Percentiles rank a stretch among this genome's conserved stretches.
Evolutionary conservation across 2,797 vertebrate genomes (phyloP).

Genomic region (Psittacula echo): DNA sequence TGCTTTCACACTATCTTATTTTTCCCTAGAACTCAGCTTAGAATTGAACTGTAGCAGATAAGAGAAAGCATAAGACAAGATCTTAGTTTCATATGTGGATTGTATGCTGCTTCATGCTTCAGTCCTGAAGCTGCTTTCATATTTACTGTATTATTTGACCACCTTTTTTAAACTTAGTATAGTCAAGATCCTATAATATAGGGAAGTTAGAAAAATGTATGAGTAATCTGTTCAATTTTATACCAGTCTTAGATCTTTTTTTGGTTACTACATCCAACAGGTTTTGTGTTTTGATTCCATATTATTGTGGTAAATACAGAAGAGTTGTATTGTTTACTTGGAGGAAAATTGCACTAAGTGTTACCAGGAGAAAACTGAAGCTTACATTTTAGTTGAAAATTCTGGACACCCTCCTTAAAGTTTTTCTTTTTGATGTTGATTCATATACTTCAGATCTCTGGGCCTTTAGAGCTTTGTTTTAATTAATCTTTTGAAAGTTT

Average conservation of each 20-base stretch:
- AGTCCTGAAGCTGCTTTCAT: slow-evolving; percentile 11
- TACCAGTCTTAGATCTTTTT: slow-evolving; percentile 2
- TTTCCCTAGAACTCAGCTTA: slow-evolving; percentile 41
- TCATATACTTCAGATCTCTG: slow-evolving; percentile 4
- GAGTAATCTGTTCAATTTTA: not conserved
- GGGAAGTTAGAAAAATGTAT: not conserved
- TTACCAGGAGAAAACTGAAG: not conserved
- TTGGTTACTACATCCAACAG: not conserved
- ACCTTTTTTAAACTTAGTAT: slow-evolving; percentile 3
- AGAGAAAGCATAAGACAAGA: slow-evolving; percentile 16
- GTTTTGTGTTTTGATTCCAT: not conserved
- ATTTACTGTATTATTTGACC: not conserved
- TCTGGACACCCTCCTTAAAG: not conserved
- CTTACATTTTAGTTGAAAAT: slow-evolving; percentile 23
- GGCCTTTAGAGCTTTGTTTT: not conserved
- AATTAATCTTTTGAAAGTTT: slow-evolving; percentile 44
- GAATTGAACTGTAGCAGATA: slow-evolving; percentile 26
- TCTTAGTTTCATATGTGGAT: slow-evolving; percentile 7
- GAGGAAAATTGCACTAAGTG: not conserved
- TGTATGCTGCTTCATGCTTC: slow-evolving; percentile 1
- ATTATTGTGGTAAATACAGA: slow-evolving; percentile 18
- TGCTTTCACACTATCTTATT: slow-evolving; percentile 17
- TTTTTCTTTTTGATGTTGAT: slow-evolving; percentile 28
- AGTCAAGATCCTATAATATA: not conserved
- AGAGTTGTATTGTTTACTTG: not conserved